Conservation (phyloP, 2,888 invertebrate species). For the Fragum whitleyi region DNA sequence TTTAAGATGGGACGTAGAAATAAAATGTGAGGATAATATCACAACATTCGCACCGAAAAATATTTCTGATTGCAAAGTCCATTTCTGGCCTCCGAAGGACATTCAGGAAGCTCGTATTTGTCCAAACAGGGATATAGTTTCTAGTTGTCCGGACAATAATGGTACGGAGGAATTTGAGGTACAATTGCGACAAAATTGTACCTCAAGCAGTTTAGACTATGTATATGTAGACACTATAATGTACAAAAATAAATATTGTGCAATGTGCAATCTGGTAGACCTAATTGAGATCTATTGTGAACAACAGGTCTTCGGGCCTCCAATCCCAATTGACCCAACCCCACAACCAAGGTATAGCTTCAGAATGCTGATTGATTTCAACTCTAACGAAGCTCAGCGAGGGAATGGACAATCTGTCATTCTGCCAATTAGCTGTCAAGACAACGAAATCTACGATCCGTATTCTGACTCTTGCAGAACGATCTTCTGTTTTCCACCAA, state of each 20-base stretch:
- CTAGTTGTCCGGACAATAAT: slow-evolving; percentile 4
- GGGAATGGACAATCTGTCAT: background rate
- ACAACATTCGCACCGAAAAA: background rate
- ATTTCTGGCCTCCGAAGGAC: slow-evolving; percentile 21
- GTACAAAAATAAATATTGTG: slow-evolving; percentile 76
- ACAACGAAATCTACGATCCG: slow-evolving; percentile 64
- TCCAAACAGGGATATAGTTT: slow-evolving; percentile 14
- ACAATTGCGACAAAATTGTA: background rate
- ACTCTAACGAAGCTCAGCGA: background rate
- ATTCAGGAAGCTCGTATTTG: slow-evolving; percentile 22
- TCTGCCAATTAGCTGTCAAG: slow-evolving; percentile 32
- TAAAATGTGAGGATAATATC: slow-evolving; percentile 31
- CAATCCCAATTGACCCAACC: background rate
- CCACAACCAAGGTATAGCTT: slow-evolving; percentile 34
- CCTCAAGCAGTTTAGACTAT: background rate
- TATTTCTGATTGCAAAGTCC: background rate
- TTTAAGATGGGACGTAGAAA: slow-evolving; percentile 45
- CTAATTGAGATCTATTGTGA: slow-evolving; percentile 24
- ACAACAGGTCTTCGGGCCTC: background rate
- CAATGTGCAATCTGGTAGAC: slow-evolving; percentile 67
- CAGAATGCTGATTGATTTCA: slow-evolving; percentile 43
- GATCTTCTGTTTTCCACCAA: slow-evolving; percentile 43
- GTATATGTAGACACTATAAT: slow-evolving; percentile 12
- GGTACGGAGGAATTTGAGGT: background rate
- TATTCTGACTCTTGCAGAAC: slow-evolving; percentile 54